phyloP scores from a whole-genome alignment of 2,113 vertebrate species.

The Epinephelus lanceolatus region DNA sequence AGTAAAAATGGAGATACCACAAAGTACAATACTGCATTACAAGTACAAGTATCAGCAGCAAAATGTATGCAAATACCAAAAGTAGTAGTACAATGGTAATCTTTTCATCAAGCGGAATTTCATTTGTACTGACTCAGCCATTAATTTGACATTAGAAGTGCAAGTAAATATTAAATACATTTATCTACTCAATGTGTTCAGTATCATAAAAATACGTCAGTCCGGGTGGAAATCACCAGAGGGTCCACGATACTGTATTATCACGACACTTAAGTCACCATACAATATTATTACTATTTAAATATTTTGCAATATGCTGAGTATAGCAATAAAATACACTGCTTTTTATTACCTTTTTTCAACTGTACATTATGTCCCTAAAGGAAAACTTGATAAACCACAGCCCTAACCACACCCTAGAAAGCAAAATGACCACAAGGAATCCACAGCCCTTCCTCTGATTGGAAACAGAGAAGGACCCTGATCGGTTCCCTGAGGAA shows the following conservation, averaged over 20 bases:
- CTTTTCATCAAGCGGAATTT: background rate
- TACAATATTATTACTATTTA: no score
- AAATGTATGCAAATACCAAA: background rate
- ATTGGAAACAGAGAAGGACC: background rate
- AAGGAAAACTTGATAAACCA: no score
- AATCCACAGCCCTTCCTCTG: background rate
- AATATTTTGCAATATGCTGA: no score
- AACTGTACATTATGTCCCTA: no score
- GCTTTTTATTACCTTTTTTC: no score
- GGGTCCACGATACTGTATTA: no score
- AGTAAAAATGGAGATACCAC: background rate
- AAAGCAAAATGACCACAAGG: background rate
- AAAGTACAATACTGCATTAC: background rate
- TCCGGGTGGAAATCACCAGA: no score
- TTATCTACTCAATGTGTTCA: background rate
- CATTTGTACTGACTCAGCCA: background rate
- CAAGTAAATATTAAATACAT: no score
- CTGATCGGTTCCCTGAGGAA: constrained; percentile 14
- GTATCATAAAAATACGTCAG: background rate
- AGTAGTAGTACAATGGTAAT: no score
- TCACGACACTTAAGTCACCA: no score
- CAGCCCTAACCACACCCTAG: background rate
- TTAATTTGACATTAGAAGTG: no score
- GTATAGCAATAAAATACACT: no score
- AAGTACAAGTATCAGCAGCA: background rate